Evolutionary conservation across 2,797 vertebrate genomes (phyloP).

Genomic region (Thaleichthys pacificus): DNA sequence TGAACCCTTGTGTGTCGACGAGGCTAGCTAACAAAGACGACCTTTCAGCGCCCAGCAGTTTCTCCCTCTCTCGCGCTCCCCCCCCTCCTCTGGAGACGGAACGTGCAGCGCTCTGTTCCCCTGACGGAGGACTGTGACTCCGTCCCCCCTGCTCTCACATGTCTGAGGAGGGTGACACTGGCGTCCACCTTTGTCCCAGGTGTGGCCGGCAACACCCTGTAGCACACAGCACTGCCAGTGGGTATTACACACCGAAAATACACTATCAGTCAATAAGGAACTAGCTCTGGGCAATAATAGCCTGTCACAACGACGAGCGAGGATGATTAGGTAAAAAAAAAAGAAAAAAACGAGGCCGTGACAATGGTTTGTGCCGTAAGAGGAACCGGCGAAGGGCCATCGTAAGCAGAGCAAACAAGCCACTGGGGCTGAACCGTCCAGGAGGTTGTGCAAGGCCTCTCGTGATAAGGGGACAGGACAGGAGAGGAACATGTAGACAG

Average conservation of each 20-base stretch:
- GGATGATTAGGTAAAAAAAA: constrained; percentile 10
- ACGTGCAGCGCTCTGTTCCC: constrained; percentile 11
- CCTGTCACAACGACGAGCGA: constrained; percentile 11
- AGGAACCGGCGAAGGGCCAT: constrained; percentile 26
- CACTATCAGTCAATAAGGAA: background rate
- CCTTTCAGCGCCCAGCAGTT: constrained; percentile 23
- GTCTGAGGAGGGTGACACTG: constrained; percentile 13
- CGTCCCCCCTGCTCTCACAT: background rate
- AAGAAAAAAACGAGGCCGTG: constrained; percentile 23
- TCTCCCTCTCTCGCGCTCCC: background rate
- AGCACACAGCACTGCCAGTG: background rate
- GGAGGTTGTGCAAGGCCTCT: constrained; percentile 35
- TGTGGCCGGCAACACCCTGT: background rate
- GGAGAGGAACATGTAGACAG: constrained; percentile 50
- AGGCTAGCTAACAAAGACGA: constrained; percentile 28
- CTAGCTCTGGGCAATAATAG: background rate
- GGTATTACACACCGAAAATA: background rate
- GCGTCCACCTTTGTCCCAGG: constrained; percentile 20
- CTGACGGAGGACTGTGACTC: constrained; percentile 5
- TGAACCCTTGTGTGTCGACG: constrained; percentile 20
- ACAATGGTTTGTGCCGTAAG: constrained; percentile 31
- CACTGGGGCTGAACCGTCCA: constrained; percentile 39
- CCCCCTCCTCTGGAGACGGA: background rate
- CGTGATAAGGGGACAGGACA: constrained; percentile 22
- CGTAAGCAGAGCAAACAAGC: constrained; percentile 27